Evolutionary conservation across 2,888 invertebrate genomes (phyloP).

Genomic region (Ormia ochracea): DNA sequence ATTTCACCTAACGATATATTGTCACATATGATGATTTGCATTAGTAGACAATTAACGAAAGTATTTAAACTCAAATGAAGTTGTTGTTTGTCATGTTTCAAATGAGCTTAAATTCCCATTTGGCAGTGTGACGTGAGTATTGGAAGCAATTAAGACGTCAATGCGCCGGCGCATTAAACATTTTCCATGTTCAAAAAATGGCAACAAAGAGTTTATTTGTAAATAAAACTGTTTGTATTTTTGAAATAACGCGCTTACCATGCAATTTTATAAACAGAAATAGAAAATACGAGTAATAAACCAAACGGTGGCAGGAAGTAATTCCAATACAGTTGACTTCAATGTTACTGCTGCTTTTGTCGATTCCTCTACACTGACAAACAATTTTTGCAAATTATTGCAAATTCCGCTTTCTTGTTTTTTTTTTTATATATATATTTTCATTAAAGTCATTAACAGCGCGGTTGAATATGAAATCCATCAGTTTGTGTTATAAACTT

Average conservation of each 20-base stretch:
- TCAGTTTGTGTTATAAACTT: neutral
- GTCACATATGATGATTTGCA: no score
- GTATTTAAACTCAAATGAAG: conserved; percentile 39
- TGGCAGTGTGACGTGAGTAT: conserved; percentile 43
- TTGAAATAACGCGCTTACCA: neutral
- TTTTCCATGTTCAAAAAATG: neutral
- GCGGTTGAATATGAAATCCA: neutral
- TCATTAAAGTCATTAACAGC: neutral
- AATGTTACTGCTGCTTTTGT: conserved; percentile 10
- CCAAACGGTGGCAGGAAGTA: conserved; percentile 54
- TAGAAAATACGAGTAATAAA: conserved; percentile 7
- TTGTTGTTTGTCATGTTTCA: conserved; percentile 47
- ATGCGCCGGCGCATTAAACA: conserved; percentile 45
- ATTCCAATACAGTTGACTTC: conserved; percentile 27
- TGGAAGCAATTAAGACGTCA: conserved; percentile 36
- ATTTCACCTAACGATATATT: no score
- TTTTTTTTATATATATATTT: neutral
- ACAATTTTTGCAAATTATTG: conserved; percentile 11
- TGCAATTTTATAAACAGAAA: conserved; percentile 10
- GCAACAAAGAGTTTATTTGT: neutral
- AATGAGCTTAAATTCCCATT: conserved; percentile 40
- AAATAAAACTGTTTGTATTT: neutral
- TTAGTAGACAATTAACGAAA: neutral
- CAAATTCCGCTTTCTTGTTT: conserved; percentile 6
- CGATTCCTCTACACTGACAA: conserved; percentile 1